phyloP scores from a whole-genome alignment of 1,140 invertebrate species.

The Dendroctonus ponderosae region DNA sequence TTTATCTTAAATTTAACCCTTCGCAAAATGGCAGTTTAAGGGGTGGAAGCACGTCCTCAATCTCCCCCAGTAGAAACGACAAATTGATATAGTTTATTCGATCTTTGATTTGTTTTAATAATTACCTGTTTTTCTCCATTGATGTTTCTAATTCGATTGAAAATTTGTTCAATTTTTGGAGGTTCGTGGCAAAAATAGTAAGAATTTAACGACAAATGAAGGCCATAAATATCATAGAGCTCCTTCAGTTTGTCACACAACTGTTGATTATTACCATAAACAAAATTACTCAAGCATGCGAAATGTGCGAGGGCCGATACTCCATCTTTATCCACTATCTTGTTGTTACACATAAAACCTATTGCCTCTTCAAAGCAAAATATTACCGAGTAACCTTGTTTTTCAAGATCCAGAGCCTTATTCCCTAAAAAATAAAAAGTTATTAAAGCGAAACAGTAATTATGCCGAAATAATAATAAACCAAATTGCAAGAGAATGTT shows the following conservation, averaged over 20 bases:
- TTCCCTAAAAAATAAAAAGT: conserved; percentile 76
- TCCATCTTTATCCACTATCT: conserved; percentile 94
- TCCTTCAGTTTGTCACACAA: conserved; percentile 74
- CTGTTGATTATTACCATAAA: conserved; percentile 66
- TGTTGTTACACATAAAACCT: conserved; percentile 89
- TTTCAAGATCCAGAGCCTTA: conserved; percentile 69
- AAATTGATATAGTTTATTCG: too few relatives aligned
- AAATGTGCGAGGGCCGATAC: conserved; percentile 78
- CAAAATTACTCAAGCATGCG: conserved; percentile 66
- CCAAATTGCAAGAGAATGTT: too few relatives aligned
- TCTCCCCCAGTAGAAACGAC: too few relatives aligned
- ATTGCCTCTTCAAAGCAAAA: conserved; percentile 95
- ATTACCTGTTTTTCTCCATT: conserved; percentile 64
- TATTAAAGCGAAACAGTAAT: background rate
- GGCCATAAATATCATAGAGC: conserved; percentile 84
- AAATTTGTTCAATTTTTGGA: conserved; percentile 71
- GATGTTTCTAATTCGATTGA: conserved; percentile 79
- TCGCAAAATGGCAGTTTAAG: too few relatives aligned
- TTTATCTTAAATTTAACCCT: too few relatives aligned
- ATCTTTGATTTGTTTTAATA: too few relatives aligned
- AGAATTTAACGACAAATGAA: conserved; percentile 81
- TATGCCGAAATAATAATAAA: background rate
- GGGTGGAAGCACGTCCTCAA: too few relatives aligned
- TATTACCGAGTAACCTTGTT: conserved; percentile 71
- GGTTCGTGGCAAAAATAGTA: conserved; percentile 87